Evolutionary conservation across 2,113 vertebrate genomes (phyloP).

Genomic region (Microcebus jonahi): DNA sequence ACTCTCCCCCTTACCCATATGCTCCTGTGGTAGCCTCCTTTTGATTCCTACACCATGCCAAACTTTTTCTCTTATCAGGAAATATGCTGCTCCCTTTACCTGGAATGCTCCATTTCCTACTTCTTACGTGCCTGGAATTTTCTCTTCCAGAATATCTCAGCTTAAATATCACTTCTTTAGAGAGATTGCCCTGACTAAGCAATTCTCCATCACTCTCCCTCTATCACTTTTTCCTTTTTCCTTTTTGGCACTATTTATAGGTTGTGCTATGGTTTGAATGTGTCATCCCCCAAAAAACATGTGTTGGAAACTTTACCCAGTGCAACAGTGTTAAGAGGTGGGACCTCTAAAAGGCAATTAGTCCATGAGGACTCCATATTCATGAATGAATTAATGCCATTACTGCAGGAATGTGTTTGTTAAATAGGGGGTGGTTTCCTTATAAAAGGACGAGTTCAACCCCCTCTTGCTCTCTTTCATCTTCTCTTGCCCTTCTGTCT

Average conservation of each 20-base stretch:
- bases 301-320: neutral
- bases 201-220: neutral
- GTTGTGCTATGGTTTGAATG: neutral
- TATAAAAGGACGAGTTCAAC: neutral
- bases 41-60: neutral
- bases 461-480: neutral
- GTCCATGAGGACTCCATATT: neutral
- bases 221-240: neutral
- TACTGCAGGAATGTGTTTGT: neutral
- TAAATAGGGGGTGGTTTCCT: neutral
- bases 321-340: neutral
- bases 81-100: neutral
- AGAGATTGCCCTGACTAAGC: neutral
- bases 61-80: neutral
- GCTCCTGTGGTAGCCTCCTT: neutral
- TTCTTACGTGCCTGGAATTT: neutral
- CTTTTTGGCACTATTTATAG: neutral
- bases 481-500: neutral
- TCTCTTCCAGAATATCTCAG: neutral
- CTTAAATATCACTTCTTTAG: neutral
- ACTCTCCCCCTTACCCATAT: neutral
- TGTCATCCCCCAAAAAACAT: neutral
- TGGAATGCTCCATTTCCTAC: neutral
- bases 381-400: neutral
- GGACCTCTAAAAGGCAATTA: neutral